Evolutionary conservation across 2,113 vertebrate species (phyloP), one percentile per base, ranked within the genome.

Genomic region (Barnardius zonarius): DNA sequence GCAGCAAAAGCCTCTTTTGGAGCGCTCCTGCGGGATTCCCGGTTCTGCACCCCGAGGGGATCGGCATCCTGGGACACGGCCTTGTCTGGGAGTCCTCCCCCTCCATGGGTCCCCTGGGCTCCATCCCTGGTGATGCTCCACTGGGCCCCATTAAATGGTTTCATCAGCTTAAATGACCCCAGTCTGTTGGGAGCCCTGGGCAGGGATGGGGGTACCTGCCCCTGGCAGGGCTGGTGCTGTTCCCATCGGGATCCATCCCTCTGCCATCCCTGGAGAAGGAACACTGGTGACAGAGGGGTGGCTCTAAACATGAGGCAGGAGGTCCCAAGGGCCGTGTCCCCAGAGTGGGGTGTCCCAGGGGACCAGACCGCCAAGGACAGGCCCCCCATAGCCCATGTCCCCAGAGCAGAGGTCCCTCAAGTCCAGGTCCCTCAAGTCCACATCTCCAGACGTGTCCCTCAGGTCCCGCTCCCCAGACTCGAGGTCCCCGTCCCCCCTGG

Each of bases 61-160:
- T 8, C 0, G 0, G 31, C 17, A 63, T 18, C 43, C 11, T 17
- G 55, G 83, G 74, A n/a, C 4, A 0, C 0, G 10, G 67, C 39
- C 2, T 61, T 10, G 8, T 33, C 46, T 5, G 28, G 14, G 25
- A 46, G 70, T 31, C 20, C 12, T 27, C 25, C 11, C 44, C 8
- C 23, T 11, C 17, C 16, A 5, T 7, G 54, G 18, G 19, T 77
- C 27, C 22, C 31, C 27, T 12, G 35, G 17, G 51, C 37, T 11
- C 57, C 4, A 3, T 24, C 14, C 22, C 87, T n/a, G 28, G 25
- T 11, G 70, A 24, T 22, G 35, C 30, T 69, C 78, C 19, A 2
- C 13, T 0, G 9, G 22, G 48, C 17, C 35, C 8, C 48, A 95
- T 90, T 92, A 94, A 93, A 90, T 19, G n/a, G 13, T 66, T 84